Base-by-base conservation (phyloP, 1,140 invertebrate genomes). In the Scylla paramamosain region DNA sequence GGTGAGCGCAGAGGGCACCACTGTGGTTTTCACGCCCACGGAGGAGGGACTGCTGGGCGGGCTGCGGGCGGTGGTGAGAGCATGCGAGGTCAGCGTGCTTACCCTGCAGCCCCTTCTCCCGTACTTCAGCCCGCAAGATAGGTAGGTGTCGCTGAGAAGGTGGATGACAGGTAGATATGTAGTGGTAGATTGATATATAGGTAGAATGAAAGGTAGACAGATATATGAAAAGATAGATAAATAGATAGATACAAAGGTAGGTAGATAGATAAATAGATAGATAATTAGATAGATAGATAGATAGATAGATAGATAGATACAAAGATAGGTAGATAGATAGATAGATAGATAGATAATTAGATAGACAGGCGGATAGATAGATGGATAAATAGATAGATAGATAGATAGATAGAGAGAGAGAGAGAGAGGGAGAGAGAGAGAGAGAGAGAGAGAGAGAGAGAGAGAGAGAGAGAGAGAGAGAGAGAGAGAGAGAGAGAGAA, bases 111-210 rank as follows among this genome's bases (percentile, higher is more conserved):
- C 94, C n/a, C 90, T 95, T 0, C 90, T 95, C 4, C 94, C 94
- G 14, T 95, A 95, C 84, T 95, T 95, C 59, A 92, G 91, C 67
- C 94, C 94, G 4, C 91, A 95, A 0, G 84, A 92, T 77, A 92
- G 91, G 94, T 95, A 29, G 20, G 94, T 12, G 14, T 4, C 3
- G n/a, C 77, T n/a, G n/a, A 28, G 83, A 6, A 20, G 28, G 77
- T 28, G 16, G 77, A 82, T 28, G 77, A 28, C 1, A 28, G 28
- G 83, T 59, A 59, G 2, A 20, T 2, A 20, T 59, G 10, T 2
- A 59, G 10, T 0, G 52, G 10, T 59, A 8, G 20, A 20, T 20
- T 59, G 52, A 20, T 12, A 20, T 3, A 59, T 12, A 8, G 52
- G 10, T 4, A 20, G 52, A 59, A 4, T 0, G 52, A 20, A 4